Base-by-base conservation (phyloP, 2,797 vertebrate species). In the Heteromormyrus szaboi region DNA sequence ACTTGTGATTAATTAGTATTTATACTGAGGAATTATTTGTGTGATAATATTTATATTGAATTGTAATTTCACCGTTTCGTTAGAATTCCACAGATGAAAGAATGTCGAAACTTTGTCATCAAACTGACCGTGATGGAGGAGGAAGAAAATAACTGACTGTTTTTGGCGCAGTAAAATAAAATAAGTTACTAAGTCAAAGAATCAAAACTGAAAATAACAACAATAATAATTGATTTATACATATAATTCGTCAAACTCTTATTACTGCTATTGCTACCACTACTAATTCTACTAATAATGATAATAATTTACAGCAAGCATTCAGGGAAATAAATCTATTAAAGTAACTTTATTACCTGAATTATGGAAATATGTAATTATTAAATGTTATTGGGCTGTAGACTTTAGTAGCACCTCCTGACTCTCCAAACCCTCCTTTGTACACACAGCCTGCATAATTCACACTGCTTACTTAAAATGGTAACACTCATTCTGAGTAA, bases 401-500 rank as follows among this genome's bases (percentile, higher is more conserved):
- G 94, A 93, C 95, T 96, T 94, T 95, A 93, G 94, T 94, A 93
- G n/a, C 92, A 94, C 93, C 93, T 93, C 94, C 94, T 91, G 92
- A 94, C 94, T 94, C 93, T 95, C 93, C 91, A 56, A 89, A 89
- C 56, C 90, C 94, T 95, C 93, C 95, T 88, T 95, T 95, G 94
- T 96, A 94, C 96, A 97, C 95, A 96, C 93, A 93, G 92, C 94
- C 93, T 96, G 94, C 96, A 96, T 97, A 96, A 97, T 97, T 96
- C 95, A 96, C 95, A 95, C 93, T 95, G 94, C 93, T 96, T 96
- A 95, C 95, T 96, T 95, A 90, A 91, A 96, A 95, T 95, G 94
- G 93, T 92, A 93, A 93, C 92, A 93, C 93, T 93, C 91, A 94
- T 93, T 93, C 93, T 89, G 91, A 93, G 94, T 93, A 94, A 95